Evolutionary conservation across 2,797 vertebrate species (phyloP).

Genomic region (Poecilia picta): DNA sequence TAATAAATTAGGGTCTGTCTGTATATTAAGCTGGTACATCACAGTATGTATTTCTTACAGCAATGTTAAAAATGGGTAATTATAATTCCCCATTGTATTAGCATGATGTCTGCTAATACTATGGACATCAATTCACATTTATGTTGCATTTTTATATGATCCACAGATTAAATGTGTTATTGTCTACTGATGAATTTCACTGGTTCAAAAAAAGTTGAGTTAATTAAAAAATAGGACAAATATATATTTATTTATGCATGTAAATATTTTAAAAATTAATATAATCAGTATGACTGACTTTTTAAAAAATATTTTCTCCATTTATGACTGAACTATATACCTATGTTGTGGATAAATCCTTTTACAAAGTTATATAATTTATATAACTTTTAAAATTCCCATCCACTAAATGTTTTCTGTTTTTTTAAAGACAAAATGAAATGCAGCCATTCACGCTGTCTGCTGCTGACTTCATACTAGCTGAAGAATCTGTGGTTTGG

Average conservation of each 20-base stretch:
- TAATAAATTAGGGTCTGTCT: background rate
- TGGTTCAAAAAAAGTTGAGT: background rate
- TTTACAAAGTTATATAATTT: background rate
- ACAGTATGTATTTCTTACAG: background rate
- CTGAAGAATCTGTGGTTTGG: constrained; percentile 1
- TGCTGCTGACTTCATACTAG: constrained; percentile 22
- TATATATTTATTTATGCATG: background rate
- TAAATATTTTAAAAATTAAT: background rate
- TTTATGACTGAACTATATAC: background rate
- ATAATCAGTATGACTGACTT: background rate
- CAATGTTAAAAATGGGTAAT: background rate
- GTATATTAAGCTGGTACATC: constrained; percentile 8
- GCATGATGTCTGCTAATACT: background rate
- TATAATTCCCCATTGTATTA: background rate
- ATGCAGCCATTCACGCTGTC: constrained; percentile 8
- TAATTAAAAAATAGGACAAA: background rate
- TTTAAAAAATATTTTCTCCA: background rate
- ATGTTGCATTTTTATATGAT: background rate
- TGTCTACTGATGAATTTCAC: background rate
- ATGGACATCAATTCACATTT: background rate
- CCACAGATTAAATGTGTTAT: background rate
- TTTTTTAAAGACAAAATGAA: constrained; percentile 13
- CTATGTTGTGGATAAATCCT: background rate
- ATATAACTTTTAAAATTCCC: constrained; percentile 12
- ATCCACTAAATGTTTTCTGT: constrained; percentile 38